Percentiles rank a stretch among this genome's conserved stretches.
These are phyloP conservation scores for Melieria omissa DNA, from an alignment of 2,888 invertebrate genomes.

Conservation along the genomic window DNA sequence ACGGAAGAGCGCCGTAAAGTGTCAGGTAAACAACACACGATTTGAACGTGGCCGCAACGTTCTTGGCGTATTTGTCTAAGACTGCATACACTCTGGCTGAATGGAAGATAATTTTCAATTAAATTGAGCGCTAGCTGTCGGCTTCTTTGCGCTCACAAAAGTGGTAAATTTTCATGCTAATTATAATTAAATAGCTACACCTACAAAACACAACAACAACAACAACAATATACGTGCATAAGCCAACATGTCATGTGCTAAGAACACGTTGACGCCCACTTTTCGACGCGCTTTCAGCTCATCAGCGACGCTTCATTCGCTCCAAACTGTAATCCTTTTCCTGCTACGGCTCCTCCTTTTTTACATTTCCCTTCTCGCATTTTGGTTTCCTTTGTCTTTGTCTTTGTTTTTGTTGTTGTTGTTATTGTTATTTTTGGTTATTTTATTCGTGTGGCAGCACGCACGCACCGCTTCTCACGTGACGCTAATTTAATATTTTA, in stretches of 20 bases:
- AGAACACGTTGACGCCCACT: conserved; percentile 30
- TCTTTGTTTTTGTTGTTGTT: neutral
- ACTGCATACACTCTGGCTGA: too few species aligned
- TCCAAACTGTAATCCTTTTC: too few species aligned
- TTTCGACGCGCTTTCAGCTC: neutral
- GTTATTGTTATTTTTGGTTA: neutral
- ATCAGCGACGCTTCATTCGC: too few species aligned
- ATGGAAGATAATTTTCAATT: too few species aligned
- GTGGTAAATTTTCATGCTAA: conserved; percentile 12
- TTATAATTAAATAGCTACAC: conserved; percentile 6
- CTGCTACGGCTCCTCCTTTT: too few species aligned
- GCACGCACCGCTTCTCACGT: conserved; percentile 36
- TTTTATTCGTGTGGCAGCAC: neutral
- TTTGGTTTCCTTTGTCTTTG: neutral
- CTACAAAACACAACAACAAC: neutral
- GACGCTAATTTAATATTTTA: conserved; percentile 46
- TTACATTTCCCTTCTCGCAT: too few species aligned
- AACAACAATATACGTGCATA: neutral
- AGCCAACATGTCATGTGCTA: conserved; percentile 9
- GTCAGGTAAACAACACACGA: too few species aligned
- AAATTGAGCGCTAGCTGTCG: too few species aligned
- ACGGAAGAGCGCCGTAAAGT: too few species aligned
- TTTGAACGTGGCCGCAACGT: too few species aligned
- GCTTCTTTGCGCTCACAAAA: too few species aligned
- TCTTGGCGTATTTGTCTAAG: too few species aligned